Conservation (phyloP, 2,888 invertebrate species). For the Hydrotaea diabolus region DNA sequence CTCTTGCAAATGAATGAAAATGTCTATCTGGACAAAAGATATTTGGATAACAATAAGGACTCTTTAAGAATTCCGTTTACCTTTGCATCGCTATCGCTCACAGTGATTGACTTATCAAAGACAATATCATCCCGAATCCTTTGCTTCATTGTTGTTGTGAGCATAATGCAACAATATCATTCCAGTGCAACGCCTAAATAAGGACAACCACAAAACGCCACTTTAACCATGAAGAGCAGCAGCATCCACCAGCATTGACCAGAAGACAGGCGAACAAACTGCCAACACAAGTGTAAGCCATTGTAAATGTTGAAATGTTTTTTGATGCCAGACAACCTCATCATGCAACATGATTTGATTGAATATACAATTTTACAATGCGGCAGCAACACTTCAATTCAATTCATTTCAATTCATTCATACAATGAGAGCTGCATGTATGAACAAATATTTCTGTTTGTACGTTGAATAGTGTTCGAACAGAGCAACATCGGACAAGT, state of each 20-base stretch:
- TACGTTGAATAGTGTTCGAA: not conserved
- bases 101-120: constrained; percentile 10
- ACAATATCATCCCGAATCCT: not conserved
- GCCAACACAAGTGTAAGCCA: not conserved
- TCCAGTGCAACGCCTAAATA: not conserved
- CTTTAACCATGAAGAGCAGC: not conserved
- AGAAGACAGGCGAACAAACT: not conserved
- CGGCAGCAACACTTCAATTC: constrained; percentile 18
- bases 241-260: not conserved
- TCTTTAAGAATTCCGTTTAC: not conserved
- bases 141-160: not conserved
- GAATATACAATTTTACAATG: constrained; percentile 56
- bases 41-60: not conserved
- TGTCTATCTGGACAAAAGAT: too few species aligned
- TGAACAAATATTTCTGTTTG: not conserved
- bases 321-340: not conserved
- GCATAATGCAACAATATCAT: not conserved
- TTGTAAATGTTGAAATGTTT: constrained; percentile 3
- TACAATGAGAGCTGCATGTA: not conserved
- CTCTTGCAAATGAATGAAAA: too few species aligned
- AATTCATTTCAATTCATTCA: constrained; percentile 42
- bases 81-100: not conserved
- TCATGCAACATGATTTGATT: constrained; percentile 58
- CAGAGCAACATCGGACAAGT: constrained; percentile 43
- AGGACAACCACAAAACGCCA: constrained; percentile 12